Evolutionary conservation across 1,140 invertebrate species (phyloP), one percentile per base, ranked within the genome.

Genomic region (Bacillus rossius): DNA sequence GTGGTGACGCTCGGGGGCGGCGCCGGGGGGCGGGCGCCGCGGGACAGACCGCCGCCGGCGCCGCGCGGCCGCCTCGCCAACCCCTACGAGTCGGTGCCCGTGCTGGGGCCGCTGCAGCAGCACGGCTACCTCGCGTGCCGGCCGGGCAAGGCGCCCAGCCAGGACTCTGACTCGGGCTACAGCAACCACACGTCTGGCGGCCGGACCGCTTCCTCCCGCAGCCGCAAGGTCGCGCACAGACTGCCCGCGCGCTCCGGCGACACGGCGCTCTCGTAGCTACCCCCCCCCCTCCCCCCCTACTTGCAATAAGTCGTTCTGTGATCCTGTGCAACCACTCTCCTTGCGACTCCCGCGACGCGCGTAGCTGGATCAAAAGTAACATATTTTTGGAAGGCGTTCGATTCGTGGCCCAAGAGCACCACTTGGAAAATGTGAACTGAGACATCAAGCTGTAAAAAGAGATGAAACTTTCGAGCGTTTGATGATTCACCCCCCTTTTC

Each of bases 141-240:
- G 52, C 65, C 62, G 3, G 45, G n/a, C 25, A 61, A 60, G 45
- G 37, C 51, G 5, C 26, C 50, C 5, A 65, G 62, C 42, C 77
- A 79, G 62, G 81, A 81, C 5, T 84, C 81, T 19, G 84, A 86
- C 67, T 85, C 84, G 17, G 84, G 84, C 0, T 86, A 86, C 65
- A 85, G 84, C 62, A 84, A 86, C 64, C 80, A 85, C 59, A 86
- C 84, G 13, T 78, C 78, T 3, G 75, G 74, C 2, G 67, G 66
- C 8, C 16, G 59, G 16, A 23, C 48, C 2, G 40, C 58, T 2
- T 17, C 40, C 3, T 34, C 42, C n/a, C 16, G 55, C 16, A 23
- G 45, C 43, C 5, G 22, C 2, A 57, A 48, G 45, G 55, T 29
- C 19, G 47, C 17, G 4, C 55, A 57, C 37, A 57, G 55, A 57